Base-by-base conservation (phyloP, 2,888 invertebrate genomes). In the Galeruca laticollis region DNA sequence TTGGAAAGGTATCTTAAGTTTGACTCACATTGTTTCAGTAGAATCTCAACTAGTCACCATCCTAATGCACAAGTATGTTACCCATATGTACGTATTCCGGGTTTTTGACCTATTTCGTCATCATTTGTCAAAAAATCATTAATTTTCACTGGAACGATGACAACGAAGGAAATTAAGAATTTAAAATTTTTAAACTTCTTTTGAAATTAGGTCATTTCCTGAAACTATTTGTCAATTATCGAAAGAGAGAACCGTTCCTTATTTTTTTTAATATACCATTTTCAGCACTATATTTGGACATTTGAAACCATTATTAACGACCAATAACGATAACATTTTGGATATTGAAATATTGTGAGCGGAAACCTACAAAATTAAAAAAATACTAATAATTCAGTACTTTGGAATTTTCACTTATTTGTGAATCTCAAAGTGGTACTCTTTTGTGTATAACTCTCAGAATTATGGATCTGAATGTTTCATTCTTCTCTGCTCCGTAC, bases 81-180 rank as follows among this genome's bases (percentile, higher is more conserved):
- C 57, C 70, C 70, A 70, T 65, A 67, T 70, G 70, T 62, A 63
- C 40, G 47, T 47, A 10, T 37, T 60, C 18, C 10, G 37, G 64
- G 59, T 63, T 49, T 49, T 60, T 64, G 69, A 69, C 66, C 56
- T 70, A 37, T 70, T 61, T 61, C 43, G 59, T 61, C 66, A 68
- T 60, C 54, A 57, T 57, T 60, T 68, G 70, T 71, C 63, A 70
- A 70, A 59, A 54, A 60, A 60, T 68, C 57, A 71, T 62, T 68
- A 68, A 51, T 52, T 37, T 63, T 56, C 31, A 47, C 37, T 52
- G 56, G 56, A 60, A 57, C 40, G 70, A 63, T 71, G 70, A 71
- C 70, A 71, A 60, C 47, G 31, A 31, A 60, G 68, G 67, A 71
- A 68, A 71, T 68, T 51, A 31, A 63, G 54, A 62, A 61, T 43